These are phyloP conservation scores for Caenorhabditis becei DNA, from an alignment of 2,888 invertebrate genomes.

Conservation along the genomic window DNA sequence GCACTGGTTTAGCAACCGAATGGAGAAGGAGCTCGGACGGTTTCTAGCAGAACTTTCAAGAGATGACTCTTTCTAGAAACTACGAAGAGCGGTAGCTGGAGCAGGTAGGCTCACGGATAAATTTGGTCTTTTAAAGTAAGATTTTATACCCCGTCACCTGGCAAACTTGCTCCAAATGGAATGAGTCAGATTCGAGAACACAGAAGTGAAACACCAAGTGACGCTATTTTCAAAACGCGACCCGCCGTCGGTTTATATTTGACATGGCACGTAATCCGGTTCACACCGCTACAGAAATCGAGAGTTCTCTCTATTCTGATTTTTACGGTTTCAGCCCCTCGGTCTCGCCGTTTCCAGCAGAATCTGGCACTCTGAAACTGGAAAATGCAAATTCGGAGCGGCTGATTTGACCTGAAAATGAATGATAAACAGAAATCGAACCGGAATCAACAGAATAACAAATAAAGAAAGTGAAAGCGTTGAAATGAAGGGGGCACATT, in stretches of 20 bases:
- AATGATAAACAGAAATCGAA: constrained; percentile 21
- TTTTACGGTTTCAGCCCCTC: constrained; percentile 33
- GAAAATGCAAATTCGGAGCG: constrained; percentile 43
- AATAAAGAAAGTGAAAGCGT: constrained; percentile 20
- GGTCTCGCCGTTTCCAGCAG: neutral
- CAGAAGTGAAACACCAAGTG: constrained; percentile 12
- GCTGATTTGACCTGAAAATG: constrained; percentile 12
- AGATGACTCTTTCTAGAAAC: too few species aligned
- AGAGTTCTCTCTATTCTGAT: constrained; percentile 32
- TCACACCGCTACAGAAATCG: constrained; percentile 43
- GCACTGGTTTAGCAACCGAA: constrained; percentile 20
- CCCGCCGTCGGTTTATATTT: constrained; percentile 55
- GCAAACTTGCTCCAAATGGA: constrained; percentile 23
- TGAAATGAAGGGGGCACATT: constrained; percentile 35
- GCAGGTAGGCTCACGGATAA: too few species aligned
- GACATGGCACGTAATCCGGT: constrained; percentile 61
- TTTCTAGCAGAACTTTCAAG: neutral
- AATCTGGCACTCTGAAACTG: constrained; percentile 12
- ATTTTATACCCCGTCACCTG: neutral
- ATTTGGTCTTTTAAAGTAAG: too few species aligned
- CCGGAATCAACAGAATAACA: constrained; percentile 17
- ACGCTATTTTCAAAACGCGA: constrained; percentile 29
- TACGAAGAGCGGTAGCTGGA: too few species aligned
- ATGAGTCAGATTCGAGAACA: constrained; percentile 28
- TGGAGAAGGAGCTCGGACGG: neutral